These are phyloP conservation scores for Nannospalax galili DNA, from an alignment of 2,113 vertebrate genomes.

Conservation along the genomic window DNA sequence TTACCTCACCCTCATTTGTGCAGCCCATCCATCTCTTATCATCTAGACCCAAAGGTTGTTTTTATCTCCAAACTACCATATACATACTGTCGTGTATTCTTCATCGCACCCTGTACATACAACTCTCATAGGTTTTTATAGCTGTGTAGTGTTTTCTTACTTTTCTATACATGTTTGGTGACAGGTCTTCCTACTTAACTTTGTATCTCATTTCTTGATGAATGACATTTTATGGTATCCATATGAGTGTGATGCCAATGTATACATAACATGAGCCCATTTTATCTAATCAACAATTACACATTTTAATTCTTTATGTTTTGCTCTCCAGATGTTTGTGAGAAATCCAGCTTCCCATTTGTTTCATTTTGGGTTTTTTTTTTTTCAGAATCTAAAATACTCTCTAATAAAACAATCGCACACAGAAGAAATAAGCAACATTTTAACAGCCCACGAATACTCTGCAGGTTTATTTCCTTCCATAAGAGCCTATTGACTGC, in stretches of 20 bases:
- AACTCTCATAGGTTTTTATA: not conserved
- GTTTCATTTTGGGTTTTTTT: not conserved
- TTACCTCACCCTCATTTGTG: not conserved
- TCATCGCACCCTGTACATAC: no score
- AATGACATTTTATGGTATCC: not conserved
- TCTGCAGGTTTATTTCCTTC: not conserved
- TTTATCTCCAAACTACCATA: not conserved
- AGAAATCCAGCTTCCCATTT: not conserved
- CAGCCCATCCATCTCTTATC: not conserved
- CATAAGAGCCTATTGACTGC: not conserved
- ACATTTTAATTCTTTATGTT: not conserved
- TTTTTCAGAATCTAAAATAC: not conserved
- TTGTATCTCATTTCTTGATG: not conserved
- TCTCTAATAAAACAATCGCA: slow-evolving; percentile 23
- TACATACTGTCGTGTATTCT: not conserved
- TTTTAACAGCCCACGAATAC: not conserved
- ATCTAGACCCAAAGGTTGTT: not conserved
- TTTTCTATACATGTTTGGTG: not conserved
- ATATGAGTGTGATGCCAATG: not conserved
- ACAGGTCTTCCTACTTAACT: not conserved
- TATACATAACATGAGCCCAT: not conserved
- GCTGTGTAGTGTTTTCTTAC: not conserved
- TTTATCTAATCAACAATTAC: not conserved
- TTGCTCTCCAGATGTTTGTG: not conserved
- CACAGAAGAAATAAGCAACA: not conserved